Conservation (phyloP, 2,797 vertebrate species). For the Cirrhinus molitorella region DNA sequence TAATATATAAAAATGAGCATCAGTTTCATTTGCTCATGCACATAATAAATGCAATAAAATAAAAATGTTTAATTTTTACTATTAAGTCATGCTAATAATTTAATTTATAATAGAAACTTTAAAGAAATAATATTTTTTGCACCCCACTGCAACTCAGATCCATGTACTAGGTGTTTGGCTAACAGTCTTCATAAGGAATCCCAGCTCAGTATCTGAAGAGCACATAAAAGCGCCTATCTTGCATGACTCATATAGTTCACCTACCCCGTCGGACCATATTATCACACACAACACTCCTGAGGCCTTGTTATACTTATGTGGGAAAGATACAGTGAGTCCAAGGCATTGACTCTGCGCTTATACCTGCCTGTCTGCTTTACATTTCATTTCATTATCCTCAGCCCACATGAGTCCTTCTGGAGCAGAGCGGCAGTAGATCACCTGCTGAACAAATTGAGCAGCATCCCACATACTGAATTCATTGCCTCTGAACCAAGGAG, state of each 20-base stretch:
- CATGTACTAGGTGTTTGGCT: slow-evolving; percentile 63
- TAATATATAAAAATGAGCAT: not conserved
- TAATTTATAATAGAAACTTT: no score
- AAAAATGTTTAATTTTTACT: not conserved
- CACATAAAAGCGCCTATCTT: slow-evolving; percentile 52
- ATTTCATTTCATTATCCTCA: slow-evolving; percentile 59
- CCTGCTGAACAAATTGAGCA: slow-evolving; percentile 68
- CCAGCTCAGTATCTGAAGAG: slow-evolving; percentile 45
- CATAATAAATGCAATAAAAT: not conserved
- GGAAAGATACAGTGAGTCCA: slow-evolving; percentile 30
- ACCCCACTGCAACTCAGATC: no score
- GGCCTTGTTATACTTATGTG: slow-evolving; percentile 57
- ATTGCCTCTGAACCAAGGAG: slow-evolving; percentile 69
- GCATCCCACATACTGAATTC: slow-evolving; percentile 69
- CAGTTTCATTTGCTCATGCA: not conserved
- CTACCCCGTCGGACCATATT: slow-evolving; percentile 54
- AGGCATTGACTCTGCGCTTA: slow-evolving; percentile 10
- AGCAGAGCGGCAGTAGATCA: slow-evolving; percentile 64
- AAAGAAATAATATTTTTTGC: no score
- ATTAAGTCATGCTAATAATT: not conserved
- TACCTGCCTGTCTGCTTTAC: slow-evolving; percentile 54
- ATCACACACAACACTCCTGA: slow-evolving; percentile 53
- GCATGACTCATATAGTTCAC: slow-evolving; percentile 68
- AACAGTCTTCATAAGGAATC: slow-evolving; percentile 66
- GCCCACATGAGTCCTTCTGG: slow-evolving; percentile 48